Evolutionary conservation across 2,113 vertebrate genomes (phyloP).

Genomic region (Anthoscopus minutus): DNA sequence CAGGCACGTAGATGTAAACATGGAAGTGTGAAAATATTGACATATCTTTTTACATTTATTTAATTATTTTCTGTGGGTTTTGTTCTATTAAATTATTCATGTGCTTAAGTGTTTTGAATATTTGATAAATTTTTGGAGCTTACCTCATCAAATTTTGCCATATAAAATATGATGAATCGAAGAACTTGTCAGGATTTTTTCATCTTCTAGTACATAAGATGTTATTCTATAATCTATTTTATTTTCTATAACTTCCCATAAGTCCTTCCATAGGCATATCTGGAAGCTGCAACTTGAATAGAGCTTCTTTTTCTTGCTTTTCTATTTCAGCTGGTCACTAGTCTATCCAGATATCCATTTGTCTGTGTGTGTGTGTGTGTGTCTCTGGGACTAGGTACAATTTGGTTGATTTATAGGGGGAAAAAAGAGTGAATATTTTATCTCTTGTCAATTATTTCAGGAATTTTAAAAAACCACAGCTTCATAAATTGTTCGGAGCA

Average conservation of each 20-base stretch:
- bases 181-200: background rate
- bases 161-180: background rate
- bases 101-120: background rate
- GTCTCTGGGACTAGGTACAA: background rate
- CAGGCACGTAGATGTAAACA: background rate
- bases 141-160: background rate
- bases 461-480: background rate
- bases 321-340: background rate
- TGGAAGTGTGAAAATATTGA: background rate
- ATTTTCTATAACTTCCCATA: background rate
- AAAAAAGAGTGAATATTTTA: background rate
- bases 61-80: background rate
- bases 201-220: background rate
- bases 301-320: background rate
- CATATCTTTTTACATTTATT: background rate
- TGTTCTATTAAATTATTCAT: background rate
- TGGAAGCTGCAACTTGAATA: background rate
- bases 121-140: background rate
- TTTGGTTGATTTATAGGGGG: background rate
- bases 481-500: slow-evolving; percentile 9
- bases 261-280: background rate
- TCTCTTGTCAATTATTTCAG: background rate
- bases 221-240: background rate
- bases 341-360: background rate
- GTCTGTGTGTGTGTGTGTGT: background rate